Evolutionary conservation across 2,888 invertebrate genomes (phyloP), one percentile per base, ranked within the genome.

Genomic region (Mesorhabditis spiculigera): DNA sequence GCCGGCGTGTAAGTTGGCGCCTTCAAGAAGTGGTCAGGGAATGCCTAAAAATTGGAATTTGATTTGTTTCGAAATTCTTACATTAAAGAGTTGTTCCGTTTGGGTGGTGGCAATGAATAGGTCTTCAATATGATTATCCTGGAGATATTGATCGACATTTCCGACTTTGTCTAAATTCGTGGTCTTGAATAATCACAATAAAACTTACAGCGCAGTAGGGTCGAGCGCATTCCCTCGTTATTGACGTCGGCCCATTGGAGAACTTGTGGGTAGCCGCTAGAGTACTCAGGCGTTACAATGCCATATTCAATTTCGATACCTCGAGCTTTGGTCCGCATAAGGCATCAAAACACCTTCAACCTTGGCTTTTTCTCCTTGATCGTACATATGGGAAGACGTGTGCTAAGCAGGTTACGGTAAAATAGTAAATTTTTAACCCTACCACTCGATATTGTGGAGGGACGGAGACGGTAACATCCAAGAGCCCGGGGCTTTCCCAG

Each of bases 401-500:
- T n/a, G 58, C 58, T 50, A n/a, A 50, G 3, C 2, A 13, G 58
- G 58, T 1, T 1, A 50, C 28, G 28, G 28, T 28, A 28, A 28
- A 28, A 1, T 3, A 28, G n/a, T n/a, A 50, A 50, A 2, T 50
- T 50, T n/a, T n/a, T 13, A 1, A 2, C 3, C 58, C 1, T 50
- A 78, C 78, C 65, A 81, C 78, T 68, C 75, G 77, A 68, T 81
- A 81, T 63, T 75, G 74, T 4, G 80, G 81, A 4, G 81, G 81
- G 1, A 81, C 81, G 28, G 76, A 77, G 10, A 83, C 71, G 42
- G 68, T 62, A 6, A 83, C 70, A 65, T 85, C 84, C 42, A 83
- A 74, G 28, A 83, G 69, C 13, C 83, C 83, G 69, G 78, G 73
- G 43, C 72, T 72, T 65, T 83, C 83, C 66, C 68, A 69, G 45